Base-by-base conservation (phyloP, 2,113 vertebrate species). In the Aythya baeri region DNA sequence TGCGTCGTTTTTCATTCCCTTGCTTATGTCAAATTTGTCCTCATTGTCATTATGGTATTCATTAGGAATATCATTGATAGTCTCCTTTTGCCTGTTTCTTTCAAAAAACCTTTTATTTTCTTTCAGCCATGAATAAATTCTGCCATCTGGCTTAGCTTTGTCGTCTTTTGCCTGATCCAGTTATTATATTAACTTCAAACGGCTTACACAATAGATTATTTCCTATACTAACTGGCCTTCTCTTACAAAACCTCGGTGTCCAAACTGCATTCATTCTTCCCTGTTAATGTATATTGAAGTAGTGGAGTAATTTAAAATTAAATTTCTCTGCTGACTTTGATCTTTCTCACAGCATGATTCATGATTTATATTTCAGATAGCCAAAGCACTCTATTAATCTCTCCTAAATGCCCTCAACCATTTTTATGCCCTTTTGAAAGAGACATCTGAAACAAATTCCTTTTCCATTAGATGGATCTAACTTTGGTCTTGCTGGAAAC, bases 381-480 rank as follows among this genome's bases (percentile, higher is more conserved):
- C 62, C 34, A 89, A 88, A 94, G 63, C 26, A 73, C 26, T 77
- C 73, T 80, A 61, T 41, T 91, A 63, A 68, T 87, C 57, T 80
- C 72, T 82, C 70, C 41, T 80, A 89, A 94, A 93, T 57, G 32
- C 32, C 31, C 66, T 74, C 68, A 83, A 80, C 29, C 55, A 43
- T 34, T 90, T 96, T 93, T 44, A 91, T 46, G 7, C 14, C 41
- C 49, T 86, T 94, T 75, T 34, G 75, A 95, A 97, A 97, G 63
- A 75, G 10, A 18, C 20, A 59, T 36, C 29, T 34, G 41, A 91
- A 94, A 76, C 16, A 86, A 89, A 94, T 89, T 74, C 36, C 44
- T 89, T 83, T 78, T 88, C n/a, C 17, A 72, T 81, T 79, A 85
- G 49, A 93, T 32, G 13, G 36, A 80, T 82, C 36, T 76, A 88